phyloP scores from a whole-genome alignment of 2,888 invertebrate species.

The Subacronicta megacephala region DNA sequence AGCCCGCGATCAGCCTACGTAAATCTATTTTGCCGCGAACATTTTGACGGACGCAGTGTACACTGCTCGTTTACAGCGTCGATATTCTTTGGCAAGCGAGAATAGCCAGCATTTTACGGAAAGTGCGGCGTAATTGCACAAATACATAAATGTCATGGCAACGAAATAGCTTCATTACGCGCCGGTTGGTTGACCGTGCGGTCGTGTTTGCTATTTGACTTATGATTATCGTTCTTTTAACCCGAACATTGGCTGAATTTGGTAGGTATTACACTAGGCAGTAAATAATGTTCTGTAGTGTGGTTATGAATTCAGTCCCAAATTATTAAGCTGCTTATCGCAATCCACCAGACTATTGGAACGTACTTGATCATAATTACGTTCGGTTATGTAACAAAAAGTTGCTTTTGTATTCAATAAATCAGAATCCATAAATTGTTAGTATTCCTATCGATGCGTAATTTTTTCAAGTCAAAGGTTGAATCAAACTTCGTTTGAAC shows the following conservation, averaged over 20 bases:
- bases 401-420: neutral
- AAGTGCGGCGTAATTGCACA: conserved; percentile 6
- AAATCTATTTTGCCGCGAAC: conserved; percentile 38
- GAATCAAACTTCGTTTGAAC: conserved; percentile 15
- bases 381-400: too few species aligned
- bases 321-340: too few species aligned
- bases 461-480: conserved; percentile 12
- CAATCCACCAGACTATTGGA: too few species aligned
- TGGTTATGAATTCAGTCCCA: too few species aligned
- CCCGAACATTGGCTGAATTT: conserved; percentile 1
- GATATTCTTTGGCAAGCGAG: conserved; percentile 7
- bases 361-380: too few species aligned
- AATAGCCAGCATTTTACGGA: conserved; percentile 8
- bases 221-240: conserved; percentile 20
- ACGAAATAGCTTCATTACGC: conserved; percentile 56
- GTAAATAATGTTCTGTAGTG: too few species aligned
- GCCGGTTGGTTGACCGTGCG: conserved; percentile 40
- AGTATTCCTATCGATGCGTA: conserved; percentile 25
- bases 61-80: conserved; percentile 44
- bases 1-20: conserved; percentile 53
- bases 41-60: conserved; percentile 50
- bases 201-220: conserved; percentile 36
- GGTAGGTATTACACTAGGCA: too few species aligned
- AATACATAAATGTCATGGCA: conserved; percentile 16
- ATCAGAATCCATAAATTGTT: conserved; percentile 6